Conservation (phyloP, 2,888 invertebrate species). For the Nasonia oneida region DNA sequence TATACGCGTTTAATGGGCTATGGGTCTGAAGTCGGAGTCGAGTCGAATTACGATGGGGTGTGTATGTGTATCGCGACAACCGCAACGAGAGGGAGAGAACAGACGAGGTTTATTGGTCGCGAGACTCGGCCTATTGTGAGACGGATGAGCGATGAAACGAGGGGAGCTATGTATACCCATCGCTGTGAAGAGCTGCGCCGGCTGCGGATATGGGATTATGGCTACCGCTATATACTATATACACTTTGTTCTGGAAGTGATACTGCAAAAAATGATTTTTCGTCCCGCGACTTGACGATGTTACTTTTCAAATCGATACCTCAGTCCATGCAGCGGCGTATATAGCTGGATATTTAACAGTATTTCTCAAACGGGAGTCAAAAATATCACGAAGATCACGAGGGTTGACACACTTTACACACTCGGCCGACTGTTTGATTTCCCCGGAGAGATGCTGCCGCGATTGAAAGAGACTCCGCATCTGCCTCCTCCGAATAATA, state of each 20-base stretch:
- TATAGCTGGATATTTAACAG: neutral
- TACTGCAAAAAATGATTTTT: slow-evolving; percentile 6
- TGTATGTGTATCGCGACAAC: neutral
- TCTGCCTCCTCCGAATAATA: neutral
- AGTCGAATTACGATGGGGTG: slow-evolving; percentile 8
- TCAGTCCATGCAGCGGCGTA: no score
- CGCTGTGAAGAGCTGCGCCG: neutral
- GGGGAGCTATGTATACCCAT: neutral
- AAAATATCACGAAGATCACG: neutral
- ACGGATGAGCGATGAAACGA: slow-evolving; percentile 36
- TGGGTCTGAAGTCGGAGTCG: neutral
- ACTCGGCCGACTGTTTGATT: neutral
- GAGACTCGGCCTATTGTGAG: slow-evolving; percentile 33
- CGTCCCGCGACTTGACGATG: neutral
- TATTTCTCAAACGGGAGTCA: neutral
- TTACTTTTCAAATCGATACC: neutral
- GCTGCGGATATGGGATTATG: neutral
- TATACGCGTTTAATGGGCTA: neutral
- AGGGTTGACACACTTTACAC: neutral
- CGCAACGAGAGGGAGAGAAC: neutral
- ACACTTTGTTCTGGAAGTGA: neutral
- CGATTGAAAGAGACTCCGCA: neutral
- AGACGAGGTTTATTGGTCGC: slow-evolving; percentile 31
- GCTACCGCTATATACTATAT: neutral
- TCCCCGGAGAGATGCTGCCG: slow-evolving; percentile 9